Base-by-base conservation (phyloP, 2,888 invertebrate genomes). In the Acrobasis suavella region DNA sequence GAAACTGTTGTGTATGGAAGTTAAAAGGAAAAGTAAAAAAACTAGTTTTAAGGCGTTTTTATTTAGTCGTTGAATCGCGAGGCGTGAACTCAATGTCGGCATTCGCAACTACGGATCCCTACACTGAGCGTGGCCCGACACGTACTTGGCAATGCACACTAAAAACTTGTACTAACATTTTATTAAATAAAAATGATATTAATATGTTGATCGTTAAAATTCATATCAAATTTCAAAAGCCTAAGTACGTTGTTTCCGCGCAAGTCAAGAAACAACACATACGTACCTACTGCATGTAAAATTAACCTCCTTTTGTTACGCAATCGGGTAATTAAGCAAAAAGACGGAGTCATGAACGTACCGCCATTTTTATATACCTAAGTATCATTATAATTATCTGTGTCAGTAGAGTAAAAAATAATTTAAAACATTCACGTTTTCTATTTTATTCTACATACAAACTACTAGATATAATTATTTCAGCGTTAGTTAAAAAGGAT, bases 281-380 rank as follows among this genome's bases (percentile, higher is more conserved):
- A 14, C 22, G n/a, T n/a, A n/a, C 22, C 5, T 22, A 2, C 2
- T 22, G 22, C 12, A 42, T 42, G 14, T 46, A 46, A 46, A 46
- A 22, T 50, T 50, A 50, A 50, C 50, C 50, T 50, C 15, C 50
- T 17, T 16, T 32, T 50, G 15, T 50, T 50, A 50, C 17, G 50
- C 50, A 50, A 50, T 50, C 50, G 50, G 50, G 50, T 50, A 50
- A 50, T 50, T 50, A 50, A 50, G 12, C 7, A 9, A 16, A 50
- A 14, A 42, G 1, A 5, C n/a, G 10, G 14, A 46, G 46, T 46
- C 14, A 46, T 46, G 46, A 46, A 46, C 46, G 46, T 46, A n/a
- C 14, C 6, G 1, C 1, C 46, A 12, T 7, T n/a, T 14, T 46
- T 46, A 46, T 46, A 10, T 10, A 46, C 6, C 6, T 46, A 14